Percentiles rank a stretch among this genome's conserved stretches.
phyloP scores from a whole-genome alignment of 2,797 vertebrate genomes.

The Darevskia nairensis region DNA sequence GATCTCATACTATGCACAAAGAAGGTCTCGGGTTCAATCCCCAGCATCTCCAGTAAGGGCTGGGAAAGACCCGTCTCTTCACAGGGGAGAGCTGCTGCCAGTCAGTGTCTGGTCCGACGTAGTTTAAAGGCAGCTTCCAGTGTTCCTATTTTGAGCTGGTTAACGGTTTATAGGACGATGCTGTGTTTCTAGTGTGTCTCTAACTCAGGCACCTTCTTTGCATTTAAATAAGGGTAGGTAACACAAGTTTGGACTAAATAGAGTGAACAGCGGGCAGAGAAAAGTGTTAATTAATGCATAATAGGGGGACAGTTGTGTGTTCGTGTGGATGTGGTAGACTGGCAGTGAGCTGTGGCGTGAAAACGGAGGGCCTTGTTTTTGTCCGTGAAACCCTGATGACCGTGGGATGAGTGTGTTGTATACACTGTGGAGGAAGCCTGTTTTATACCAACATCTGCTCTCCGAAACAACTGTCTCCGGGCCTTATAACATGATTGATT shows the following conservation, averaged over 20 bases:
- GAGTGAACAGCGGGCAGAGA: neutral
- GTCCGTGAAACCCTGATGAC: neutral
- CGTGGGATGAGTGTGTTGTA: neutral
- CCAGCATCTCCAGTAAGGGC: no score
- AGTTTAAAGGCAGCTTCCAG: no score
- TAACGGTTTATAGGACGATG: neutral
- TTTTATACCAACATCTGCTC: neutral
- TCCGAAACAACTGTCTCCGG: neutral
- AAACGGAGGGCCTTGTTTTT: neutral
- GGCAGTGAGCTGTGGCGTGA: neutral
- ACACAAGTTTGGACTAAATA: neutral
- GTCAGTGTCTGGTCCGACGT: no score
- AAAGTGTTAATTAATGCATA: neutral
- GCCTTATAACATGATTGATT: neutral
- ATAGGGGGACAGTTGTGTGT: neutral
- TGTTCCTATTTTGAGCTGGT: neutral
- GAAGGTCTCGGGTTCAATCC: no score
- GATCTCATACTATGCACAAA: no score
- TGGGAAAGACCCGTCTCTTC: no score
- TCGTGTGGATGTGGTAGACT: no score
- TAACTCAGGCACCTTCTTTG: neutral
- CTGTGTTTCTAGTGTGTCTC: neutral
- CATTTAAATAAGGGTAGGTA: neutral
- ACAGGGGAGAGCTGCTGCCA: no score
- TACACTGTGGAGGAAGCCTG: neutral